These are phyloP conservation scores for Aphrocallistes beatrix DNA, from an alignment of 37 sponge, comb jelly and placozoan species.

Conservation along the genomic window DNA sequence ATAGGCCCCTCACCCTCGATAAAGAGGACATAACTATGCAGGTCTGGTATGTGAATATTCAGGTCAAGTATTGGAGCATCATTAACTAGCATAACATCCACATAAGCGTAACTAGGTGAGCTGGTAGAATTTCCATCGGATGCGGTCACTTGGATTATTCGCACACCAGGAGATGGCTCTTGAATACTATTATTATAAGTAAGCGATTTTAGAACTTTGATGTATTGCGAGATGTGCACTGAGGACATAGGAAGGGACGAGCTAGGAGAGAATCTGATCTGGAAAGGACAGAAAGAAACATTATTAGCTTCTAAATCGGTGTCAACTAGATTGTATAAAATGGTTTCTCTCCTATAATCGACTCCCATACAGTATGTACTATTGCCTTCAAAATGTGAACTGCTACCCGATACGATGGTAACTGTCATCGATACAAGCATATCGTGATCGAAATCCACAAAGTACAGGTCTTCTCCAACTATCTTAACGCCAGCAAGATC, in stretches of 20 bases:
- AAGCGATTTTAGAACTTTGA: slow-evolving; percentile 39
- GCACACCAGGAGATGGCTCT: slow-evolving; percentile 45
- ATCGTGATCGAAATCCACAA: slow-evolving; percentile 66
- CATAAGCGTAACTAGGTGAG: not conserved
- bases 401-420: slow-evolving; percentile 32
- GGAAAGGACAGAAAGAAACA: slow-evolving; percentile 59
- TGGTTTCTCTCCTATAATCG: slow-evolving; percentile 25
- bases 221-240: slow-evolving; percentile 37
- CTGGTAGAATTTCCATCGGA: slow-evolving; percentile 41
- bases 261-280: slow-evolving; percentile 30
- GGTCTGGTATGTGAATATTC: slow-evolving; percentile 36
- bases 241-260: not conserved
- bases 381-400: not conserved
- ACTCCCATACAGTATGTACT: slow-evolving; percentile 14
- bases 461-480: slow-evolving; percentile 36
- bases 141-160: slow-evolving; percentile 44
- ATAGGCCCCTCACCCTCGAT: slow-evolving; percentile 62
- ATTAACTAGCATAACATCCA: slow-evolving; percentile 43
- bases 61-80: slow-evolving; percentile 72
- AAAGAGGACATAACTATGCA: slow-evolving; percentile 52
- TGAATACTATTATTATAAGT: slow-evolving; percentile 67
- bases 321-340: slow-evolving; percentile 4
- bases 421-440: slow-evolving; percentile 45
- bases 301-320: slow-evolving; percentile 43
- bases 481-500: slow-evolving; percentile 39